Conservation (phyloP, 1,140 invertebrate species). For the Halyomorpha halys region DNA sequence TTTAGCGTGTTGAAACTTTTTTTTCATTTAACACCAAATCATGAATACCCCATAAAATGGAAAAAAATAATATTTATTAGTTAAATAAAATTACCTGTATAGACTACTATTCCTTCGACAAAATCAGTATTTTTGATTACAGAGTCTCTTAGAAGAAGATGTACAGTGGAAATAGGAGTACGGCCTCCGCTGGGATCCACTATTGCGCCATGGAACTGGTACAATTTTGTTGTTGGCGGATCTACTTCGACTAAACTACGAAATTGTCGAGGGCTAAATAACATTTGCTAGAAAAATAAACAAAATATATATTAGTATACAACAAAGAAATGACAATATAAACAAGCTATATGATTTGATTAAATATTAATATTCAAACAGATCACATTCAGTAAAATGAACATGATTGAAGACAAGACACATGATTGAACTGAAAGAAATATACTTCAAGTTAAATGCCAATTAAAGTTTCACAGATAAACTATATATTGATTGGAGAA, state of each 20-base stretch:
- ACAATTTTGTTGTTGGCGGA: constrained; percentile 88
- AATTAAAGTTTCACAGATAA: no score
- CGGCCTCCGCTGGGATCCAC: constrained; percentile 66
- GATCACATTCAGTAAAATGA: no score
- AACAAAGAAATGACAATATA: not conserved
- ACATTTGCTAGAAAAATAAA: constrained; percentile 48
- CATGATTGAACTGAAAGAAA: no score
- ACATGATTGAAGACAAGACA: no score
- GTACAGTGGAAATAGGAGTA: constrained; percentile 81
- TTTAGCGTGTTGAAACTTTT: no score
- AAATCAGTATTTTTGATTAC: constrained; percentile 87
- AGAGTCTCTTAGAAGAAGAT: constrained; percentile 87
- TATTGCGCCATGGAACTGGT: constrained; percentile 85
- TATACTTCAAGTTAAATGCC: no score
- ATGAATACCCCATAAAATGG: no score
- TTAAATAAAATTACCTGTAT: constrained; percentile 59
- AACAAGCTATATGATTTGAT: no score
- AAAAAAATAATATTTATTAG: no score
- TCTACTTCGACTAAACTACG: constrained; percentile 79
- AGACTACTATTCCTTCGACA: constrained; percentile 93
- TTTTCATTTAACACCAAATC: no score
- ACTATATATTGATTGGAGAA: no score
- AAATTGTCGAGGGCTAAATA: constrained; percentile 72
- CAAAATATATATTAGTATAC: constrained; percentile 33
- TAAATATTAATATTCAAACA: no score